Evolutionary conservation across 2,888 invertebrate genomes (phyloP), one percentile per base, ranked within the genome.

Genomic region (Tubulanus polymorphus): DNA sequence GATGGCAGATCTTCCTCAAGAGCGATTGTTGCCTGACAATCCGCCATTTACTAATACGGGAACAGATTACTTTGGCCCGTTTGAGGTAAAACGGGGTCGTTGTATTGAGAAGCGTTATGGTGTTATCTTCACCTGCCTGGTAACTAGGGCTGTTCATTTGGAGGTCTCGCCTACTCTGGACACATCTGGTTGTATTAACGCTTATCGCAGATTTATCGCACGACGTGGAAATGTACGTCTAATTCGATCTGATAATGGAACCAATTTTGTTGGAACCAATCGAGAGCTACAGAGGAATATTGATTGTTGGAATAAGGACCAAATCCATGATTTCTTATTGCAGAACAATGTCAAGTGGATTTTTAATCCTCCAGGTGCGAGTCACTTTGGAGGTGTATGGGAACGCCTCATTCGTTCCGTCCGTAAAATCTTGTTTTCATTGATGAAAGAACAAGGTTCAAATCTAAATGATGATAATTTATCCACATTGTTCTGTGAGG

Each of bases 401-500:
- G 53, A 53, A 27, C 20, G 53, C 3, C 37, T 3, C 15, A 51
- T 51, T 15, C 3, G 51, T 5, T 23, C 51, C 3, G 25, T 51
- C 25, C 25, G 51, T 27, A 48, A 48, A 27, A n/a, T 48, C 8
- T 5, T 48, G 10, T 27, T 26, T 23, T 48, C 48, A n/a, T 27
- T 48, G 5, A 25, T 48, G 48, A 25, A 48, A 8, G 26, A 48
- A 27, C 48, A 48, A 20, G 23, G n/a, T n/a, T n/a, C n/a, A n/a
- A n/a, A n/a, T n/a, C n/a, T n/a, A n/a, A n/a, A n/a, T n/a, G n/a
- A n/a, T n/a, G n/a, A 48, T n/a, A 46, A 53, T 12, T 50, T 65
- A 12, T 50, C 59, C 18, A 65, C 65, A 1, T 53, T 64, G 15
- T 41, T 65, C 28, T 54, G 50, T 51, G 63, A 65, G 49, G 56